Conservation (phyloP, 2,113 vertebrate genomes). For the Potamarius usumacintae region DNA sequence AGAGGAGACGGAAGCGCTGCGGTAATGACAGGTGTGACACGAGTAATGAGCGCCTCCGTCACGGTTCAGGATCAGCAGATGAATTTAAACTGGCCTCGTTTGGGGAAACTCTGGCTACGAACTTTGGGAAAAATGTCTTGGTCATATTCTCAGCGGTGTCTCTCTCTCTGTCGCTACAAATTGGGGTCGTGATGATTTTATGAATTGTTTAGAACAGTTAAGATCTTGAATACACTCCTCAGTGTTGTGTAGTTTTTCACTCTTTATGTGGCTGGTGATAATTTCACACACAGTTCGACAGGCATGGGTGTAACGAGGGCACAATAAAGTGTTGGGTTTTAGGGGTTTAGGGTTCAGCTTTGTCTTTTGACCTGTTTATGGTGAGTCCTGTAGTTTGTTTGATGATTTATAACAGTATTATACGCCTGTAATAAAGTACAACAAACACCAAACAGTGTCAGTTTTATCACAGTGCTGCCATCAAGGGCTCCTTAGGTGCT, state of each 20-base stretch:
- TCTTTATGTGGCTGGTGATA: neutral
- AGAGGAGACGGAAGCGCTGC: constrained; percentile 35
- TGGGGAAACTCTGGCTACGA: neutral
- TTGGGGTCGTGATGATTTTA: constrained; percentile 11
- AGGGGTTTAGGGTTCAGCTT: neutral
- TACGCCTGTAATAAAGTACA: neutral
- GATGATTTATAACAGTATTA: neutral
- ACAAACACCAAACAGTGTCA: neutral
- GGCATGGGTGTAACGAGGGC: neutral
- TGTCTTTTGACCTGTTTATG: neutral
- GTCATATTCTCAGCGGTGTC: constrained; percentile 5
- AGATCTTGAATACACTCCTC: neutral
- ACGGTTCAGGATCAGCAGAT: constrained; percentile 24
- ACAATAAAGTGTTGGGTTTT: neutral
- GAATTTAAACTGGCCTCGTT: constrained; percentile 37
- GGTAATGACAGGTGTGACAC: constrained; percentile 47
- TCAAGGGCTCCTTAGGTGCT: no score
- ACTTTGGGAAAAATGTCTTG: neutral
- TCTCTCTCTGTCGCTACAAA: neutral
- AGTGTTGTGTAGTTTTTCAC: neutral
- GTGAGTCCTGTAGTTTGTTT: neutral
- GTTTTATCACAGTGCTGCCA: neutral
- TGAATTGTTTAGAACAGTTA: neutral
- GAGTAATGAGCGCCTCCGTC: constrained; percentile 38
- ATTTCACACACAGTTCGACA: neutral